Evolutionary conservation across 1,140 invertebrate species (phyloP), one percentile per base, ranked within the genome.

Genomic region (Drosophila prosaltans): DNA sequence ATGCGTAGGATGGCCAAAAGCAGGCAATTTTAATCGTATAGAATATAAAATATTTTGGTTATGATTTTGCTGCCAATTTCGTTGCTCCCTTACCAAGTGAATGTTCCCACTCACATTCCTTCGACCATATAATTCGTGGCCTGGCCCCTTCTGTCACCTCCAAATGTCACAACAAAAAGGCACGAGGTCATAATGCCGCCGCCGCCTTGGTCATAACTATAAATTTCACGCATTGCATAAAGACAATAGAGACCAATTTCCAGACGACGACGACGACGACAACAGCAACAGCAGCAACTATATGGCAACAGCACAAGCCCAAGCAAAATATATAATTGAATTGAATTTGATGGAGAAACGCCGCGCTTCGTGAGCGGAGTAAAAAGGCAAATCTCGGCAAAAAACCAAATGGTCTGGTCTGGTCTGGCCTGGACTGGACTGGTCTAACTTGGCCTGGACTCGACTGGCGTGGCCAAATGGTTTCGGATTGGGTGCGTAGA

Each of bases 201-300:
- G 40, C 61, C 72, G 24, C 36, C 54, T 43, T 63, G 82, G 67
- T 80, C 80, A 86, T 86, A 86, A 88, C 83, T 72, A 86, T 86
- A 86, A 86, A 86, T 88, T 86, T 82, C 80, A 86, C 83, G 83
- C 83, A 86, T 71, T 65, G 63, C 45, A 64, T 63, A 85, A 77
- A 86, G 72, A 86, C 83, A 88, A 86, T 88, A 65, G 69, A 59
- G 43, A 69, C 71, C 82, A 86, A 81, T 86, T 80, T 76, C 60
- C 72, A 75, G 45, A 51, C 45, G 45, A 51, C 45, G 24, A 51
- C 45, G 6, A 36, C 32, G 6, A 36, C 32, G 6, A 26, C 45
- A 7, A 51, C 45, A 51, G 24, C 21, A 48, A 48, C 21, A 48
- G 2, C 11, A 43, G 51, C 32, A 36, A 36, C 32, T 4, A 36